phyloP scores from a whole-genome alignment of 2,797 vertebrate species.

The Sebastolobus alascanus region DNA sequence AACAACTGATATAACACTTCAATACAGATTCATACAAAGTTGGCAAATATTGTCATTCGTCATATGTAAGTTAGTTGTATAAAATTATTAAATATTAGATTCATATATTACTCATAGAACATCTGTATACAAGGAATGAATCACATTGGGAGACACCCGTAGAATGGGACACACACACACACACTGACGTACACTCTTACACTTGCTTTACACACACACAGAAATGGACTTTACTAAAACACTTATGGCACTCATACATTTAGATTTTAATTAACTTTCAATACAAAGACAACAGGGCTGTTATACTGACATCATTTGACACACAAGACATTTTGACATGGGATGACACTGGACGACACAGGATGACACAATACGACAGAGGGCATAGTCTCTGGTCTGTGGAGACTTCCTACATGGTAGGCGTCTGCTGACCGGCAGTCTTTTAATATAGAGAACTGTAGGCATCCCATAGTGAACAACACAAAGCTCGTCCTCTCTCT shows the following conservation, averaged over 20 bases:
- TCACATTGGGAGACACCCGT: slow-evolving; percentile 88
- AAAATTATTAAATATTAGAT: slow-evolving; percentile 93
- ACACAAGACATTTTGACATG: slow-evolving; percentile 69
- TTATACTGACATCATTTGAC: slow-evolving; percentile 63
- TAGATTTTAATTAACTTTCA: slow-evolving; percentile 60
- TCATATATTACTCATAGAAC: slow-evolving; percentile 91
- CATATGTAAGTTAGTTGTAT: slow-evolving; percentile 90
- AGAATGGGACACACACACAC: slow-evolving; percentile 70
- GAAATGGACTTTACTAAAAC: slow-evolving; percentile 42
- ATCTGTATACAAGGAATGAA: slow-evolving; percentile 88
- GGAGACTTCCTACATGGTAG: slow-evolving; percentile 87
- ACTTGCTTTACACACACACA: slow-evolving; percentile 17
- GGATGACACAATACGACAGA: slow-evolving; percentile 51
- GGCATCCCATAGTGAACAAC: slow-evolving; percentile 77
- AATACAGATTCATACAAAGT: slow-evolving; percentile 84
- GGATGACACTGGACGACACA: slow-evolving; percentile 59
- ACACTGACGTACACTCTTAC: slow-evolving; percentile 1
- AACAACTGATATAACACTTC: slow-evolving; percentile 83
- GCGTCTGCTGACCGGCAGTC: slow-evolving; percentile 75
- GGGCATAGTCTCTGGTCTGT: slow-evolving; percentile 70
- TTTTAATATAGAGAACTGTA: slow-evolving; percentile 76
- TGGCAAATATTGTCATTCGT: slow-evolving; percentile 84
- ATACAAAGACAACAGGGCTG: slow-evolving; percentile 72
- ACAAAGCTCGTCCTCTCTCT: slow-evolving; percentile 74
- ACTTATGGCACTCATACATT: slow-evolving; percentile 55